Evolutionary conservation across 2,888 invertebrate genomes (phyloP).

Genomic region (Drosophila fulvimacula): DNA sequence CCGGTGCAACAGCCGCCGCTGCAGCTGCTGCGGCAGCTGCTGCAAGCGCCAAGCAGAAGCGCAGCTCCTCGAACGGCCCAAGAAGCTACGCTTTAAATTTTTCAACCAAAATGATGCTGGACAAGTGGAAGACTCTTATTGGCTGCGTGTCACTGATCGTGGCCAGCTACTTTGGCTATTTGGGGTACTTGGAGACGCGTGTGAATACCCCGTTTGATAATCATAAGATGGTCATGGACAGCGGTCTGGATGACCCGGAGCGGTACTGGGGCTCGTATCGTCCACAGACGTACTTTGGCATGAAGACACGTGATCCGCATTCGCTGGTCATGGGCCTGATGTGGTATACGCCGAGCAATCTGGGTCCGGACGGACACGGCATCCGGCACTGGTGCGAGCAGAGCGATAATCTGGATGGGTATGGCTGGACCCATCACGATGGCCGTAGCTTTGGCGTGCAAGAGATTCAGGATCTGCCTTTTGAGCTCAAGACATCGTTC

Average conservation of each 20-base stretch:
- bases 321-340: slow-evolving; percentile 97
- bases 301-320: slow-evolving; percentile 94
- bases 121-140: slow-evolving; percentile 87
- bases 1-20: slow-evolving; percentile 10
- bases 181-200: slow-evolving; percentile 94
- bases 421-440: slow-evolving; percentile 97
- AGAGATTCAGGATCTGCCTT: slow-evolving; percentile 92
- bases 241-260: slow-evolving; percentile 90
- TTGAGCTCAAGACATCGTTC: slow-evolving; percentile 93
- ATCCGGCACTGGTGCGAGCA: slow-evolving; percentile 97
- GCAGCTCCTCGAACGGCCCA: slow-evolving; percentile 20
- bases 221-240: slow-evolving; percentile 89
- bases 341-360: slow-evolving; percentile 94
- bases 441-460: slow-evolving; percentile 96
- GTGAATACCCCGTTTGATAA: slow-evolving; percentile 94
- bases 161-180: slow-evolving; percentile 90
- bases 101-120: slow-evolving; percentile 76
- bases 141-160: slow-evolving; percentile 88
- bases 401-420: slow-evolving; percentile 91
- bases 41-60: slow-evolving; percentile 40
- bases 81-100: slow-evolving; percentile 45
- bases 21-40: slow-evolving; percentile 47
- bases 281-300: slow-evolving; percentile 94
- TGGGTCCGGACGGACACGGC: slow-evolving; percentile 90
- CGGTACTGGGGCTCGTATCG: slow-evolving; percentile 98